Evolutionary conservation across 2,113 vertebrate genomes (phyloP).

Genomic region (Rhea americana): DNA sequence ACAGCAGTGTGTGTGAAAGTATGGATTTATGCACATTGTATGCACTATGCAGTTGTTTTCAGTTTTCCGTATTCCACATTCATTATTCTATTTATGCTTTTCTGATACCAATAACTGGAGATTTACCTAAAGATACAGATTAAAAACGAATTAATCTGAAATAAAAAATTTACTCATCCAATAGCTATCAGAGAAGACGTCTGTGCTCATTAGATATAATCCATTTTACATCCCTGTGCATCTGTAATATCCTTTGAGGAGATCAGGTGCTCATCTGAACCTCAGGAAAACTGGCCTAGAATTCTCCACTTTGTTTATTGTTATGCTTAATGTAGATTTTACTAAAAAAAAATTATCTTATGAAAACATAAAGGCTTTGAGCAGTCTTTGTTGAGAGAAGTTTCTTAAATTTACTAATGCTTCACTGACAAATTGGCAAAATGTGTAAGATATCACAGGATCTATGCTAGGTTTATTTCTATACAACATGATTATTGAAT

Average conservation of each 20-base stretch:
- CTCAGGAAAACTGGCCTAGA: too few relatives aligned
- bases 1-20: neutral
- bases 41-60: neutral
- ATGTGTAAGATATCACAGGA: neutral
- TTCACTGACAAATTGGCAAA: neutral
- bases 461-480: neutral
- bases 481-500: neutral
- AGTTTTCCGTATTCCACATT: neutral
- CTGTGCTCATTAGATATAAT: neutral
- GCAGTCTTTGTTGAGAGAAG: too few relatives aligned
- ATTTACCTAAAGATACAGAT: neutral
- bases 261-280: too few relatives aligned
- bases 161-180: neutral
- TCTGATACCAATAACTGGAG: neutral
- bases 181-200: neutral
- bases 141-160: neutral
- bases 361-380: too few relatives aligned
- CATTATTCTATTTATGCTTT: neutral
- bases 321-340: too few relatives aligned
- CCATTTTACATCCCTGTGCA: neutral
- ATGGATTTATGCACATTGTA: neutral
- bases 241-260: too few relatives aligned
- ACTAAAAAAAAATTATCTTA: too few relatives aligned
- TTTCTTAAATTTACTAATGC: neutral
- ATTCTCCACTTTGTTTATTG: too few relatives aligned